phyloP scores from a whole-genome alignment of 2,797 vertebrate genomes.

The Halcyon chelicuti region DNA sequence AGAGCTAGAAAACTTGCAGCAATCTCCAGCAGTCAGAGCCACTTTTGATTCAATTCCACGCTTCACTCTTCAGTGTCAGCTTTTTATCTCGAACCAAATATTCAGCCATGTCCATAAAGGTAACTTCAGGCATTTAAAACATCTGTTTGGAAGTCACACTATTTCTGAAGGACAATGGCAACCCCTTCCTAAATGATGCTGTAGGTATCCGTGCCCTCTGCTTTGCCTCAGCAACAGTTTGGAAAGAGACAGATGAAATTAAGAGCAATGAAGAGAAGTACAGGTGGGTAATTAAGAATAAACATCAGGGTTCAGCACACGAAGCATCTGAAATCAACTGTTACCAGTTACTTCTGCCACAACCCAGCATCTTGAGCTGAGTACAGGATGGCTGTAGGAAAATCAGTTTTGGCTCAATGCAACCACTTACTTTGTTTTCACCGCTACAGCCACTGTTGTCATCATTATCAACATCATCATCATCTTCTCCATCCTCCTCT shows the following conservation, averaged over 20 bases:
- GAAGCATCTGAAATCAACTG: neutral
- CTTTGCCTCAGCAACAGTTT: neutral
- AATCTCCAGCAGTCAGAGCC: neutral
- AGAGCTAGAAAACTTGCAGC: neutral
- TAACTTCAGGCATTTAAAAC: neutral
- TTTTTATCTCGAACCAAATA: neutral
- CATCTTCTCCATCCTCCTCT: conserved; percentile 85
- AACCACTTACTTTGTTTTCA: conserved; percentile 81
- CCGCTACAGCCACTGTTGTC: conserved; percentile 93
- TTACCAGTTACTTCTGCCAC: neutral
- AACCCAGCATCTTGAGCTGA: neutral
- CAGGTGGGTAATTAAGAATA: neutral
- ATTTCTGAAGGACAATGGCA: neutral
- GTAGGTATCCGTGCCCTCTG: accelerated
- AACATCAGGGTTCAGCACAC: neutral
- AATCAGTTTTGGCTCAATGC: neutral
- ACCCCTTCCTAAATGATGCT: neutral
- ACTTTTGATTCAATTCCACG: neutral
- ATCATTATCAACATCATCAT: conserved; percentile 88
- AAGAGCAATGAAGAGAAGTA: neutral
- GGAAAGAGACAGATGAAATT: neutral
- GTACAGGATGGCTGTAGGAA: accelerated
- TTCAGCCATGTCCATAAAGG: neutral
- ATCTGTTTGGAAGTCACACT: neutral
- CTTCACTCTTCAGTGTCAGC: neutral